A percentile compares a stretch with the other conserved stretches of the same genome.
Evolutionary conservation across 2,888 invertebrate genomes (phyloP).

Genomic region (Pollenia labialis): DNA sequence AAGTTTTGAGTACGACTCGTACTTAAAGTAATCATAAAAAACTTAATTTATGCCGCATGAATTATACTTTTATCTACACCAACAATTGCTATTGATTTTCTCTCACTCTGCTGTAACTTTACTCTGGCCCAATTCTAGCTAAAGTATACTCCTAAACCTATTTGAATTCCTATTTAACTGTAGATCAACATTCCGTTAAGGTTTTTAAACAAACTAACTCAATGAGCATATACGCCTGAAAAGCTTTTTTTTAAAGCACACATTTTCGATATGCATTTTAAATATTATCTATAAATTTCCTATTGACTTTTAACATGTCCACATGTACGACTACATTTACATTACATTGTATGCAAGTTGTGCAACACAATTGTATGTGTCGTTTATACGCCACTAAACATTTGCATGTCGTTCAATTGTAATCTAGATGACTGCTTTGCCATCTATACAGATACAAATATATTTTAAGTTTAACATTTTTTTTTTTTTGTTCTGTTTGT

Average conservation of each 20-base stretch:
- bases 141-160: too few relatives aligned
- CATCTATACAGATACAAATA: constrained; percentile 56
- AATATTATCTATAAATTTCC: neutral
- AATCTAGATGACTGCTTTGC: constrained; percentile 80
- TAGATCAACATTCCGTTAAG: too few relatives aligned
- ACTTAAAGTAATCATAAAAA: too few relatives aligned
- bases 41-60: too few relatives aligned
- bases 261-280: too few relatives aligned
- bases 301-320: neutral
- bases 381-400: constrained; percentile 79
- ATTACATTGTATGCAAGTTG: neutral
- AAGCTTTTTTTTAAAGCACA: neutral
- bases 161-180: too few relatives aligned
- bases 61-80: too few relatives aligned
- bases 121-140: too few relatives aligned
- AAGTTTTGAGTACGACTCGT: too few relatives aligned
- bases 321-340: neutral
- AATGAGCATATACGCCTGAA: neutral
- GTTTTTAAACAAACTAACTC: too few relatives aligned
- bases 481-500: constrained; percentile 1
- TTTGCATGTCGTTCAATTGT: constrained; percentile 82
- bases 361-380: constrained; percentile 56
- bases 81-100: too few relatives aligned
- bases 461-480: constrained; percentile 39
- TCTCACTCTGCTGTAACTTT: too few relatives aligned